phyloP scores from a whole-genome alignment of 92 coral and sea anemone genomes.

The Epizoanthus fatuus region DNA sequence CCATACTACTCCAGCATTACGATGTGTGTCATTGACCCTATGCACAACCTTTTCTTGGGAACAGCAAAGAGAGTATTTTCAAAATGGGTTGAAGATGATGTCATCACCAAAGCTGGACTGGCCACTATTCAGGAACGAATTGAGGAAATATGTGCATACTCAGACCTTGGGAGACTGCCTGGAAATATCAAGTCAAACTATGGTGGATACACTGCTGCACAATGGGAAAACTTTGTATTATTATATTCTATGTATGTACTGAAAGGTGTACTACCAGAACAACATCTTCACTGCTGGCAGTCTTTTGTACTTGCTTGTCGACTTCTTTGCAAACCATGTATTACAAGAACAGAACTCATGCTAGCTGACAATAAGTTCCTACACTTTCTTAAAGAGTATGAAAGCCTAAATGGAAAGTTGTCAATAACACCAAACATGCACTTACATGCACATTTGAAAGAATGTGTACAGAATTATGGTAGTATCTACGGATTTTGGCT shows the following conservation, averaged over 20 bases:
- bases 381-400: background rate
- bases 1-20: slow-evolving; percentile 51
- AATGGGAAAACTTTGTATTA: too few relatives aligned
- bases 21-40: slow-evolving; percentile 56
- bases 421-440: slow-evolving; percentile 69
- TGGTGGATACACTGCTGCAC: too few relatives aligned
- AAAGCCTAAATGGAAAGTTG: background rate
- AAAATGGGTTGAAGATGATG: background rate
- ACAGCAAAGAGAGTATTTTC: slow-evolving; percentile 39
- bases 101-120: too few relatives aligned
- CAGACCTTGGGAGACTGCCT: background rate
- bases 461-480: slow-evolving; percentile 52
- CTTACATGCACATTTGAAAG: slow-evolving; percentile 65
- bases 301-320: slow-evolving; percentile 3
- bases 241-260: slow-evolving; percentile 4
- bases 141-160: too few relatives aligned
- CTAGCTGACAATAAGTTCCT: too few relatives aligned
- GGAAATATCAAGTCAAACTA: background rate
- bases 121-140: too few relatives aligned
- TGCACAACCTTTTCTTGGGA: background rate
- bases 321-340: background rate
- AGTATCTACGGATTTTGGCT: slow-evolving; percentile 65
- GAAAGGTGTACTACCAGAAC: slow-evolving; percentile 4
- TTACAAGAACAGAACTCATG: too few relatives aligned
- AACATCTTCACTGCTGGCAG: slow-evolving; percentile 11